A percentile compares a stretch with the other conserved stretches of the same genome.
phyloP scores from a whole-genome alignment of 2,113 vertebrate species.

The Manacus vitellinus region DNA sequence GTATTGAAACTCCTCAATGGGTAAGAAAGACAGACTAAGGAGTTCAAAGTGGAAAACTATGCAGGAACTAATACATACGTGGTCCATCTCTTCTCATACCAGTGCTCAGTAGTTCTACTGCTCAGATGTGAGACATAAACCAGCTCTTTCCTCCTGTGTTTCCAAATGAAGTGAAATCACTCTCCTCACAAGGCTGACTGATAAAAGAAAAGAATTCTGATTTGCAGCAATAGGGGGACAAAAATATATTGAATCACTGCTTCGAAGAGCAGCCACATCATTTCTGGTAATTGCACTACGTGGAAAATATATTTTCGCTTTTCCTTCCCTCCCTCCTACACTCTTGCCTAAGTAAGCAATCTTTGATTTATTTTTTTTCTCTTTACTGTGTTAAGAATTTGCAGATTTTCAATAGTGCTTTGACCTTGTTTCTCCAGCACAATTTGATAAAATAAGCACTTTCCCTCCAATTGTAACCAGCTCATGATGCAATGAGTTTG shows the following conservation, averaged over 20 bases:
- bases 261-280: background rate
- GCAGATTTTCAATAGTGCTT: background rate
- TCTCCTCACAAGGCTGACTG: background rate
- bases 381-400: background rate
- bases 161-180: conserved; percentile 3
- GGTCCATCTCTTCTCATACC: background rate
- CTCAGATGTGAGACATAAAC: background rate
- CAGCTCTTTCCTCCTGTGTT: background rate
- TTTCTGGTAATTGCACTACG: conserved; percentile 11
- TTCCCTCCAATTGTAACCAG: background rate
- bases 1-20: background rate
- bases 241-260: conserved; percentile 10
- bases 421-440: background rate
- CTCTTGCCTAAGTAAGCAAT: background rate
- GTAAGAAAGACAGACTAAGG: background rate
- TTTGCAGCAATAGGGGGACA: background rate
- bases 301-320: conserved; percentile 34
- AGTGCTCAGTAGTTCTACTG: background rate
- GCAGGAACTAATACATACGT: background rate
- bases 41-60: background rate
- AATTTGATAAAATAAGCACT: background rate
- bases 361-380: background rate
- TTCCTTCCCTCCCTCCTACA: conserved; percentile 40
- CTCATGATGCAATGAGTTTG: background rate
- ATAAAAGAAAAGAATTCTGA: conserved; percentile 20